A percentile compares a stretch with the other conserved stretches of the same genome.
These are phyloP conservation scores for Platanista minor DNA, from an alignment of 2,113 vertebrate species.

Conservation along the genomic window DNA sequence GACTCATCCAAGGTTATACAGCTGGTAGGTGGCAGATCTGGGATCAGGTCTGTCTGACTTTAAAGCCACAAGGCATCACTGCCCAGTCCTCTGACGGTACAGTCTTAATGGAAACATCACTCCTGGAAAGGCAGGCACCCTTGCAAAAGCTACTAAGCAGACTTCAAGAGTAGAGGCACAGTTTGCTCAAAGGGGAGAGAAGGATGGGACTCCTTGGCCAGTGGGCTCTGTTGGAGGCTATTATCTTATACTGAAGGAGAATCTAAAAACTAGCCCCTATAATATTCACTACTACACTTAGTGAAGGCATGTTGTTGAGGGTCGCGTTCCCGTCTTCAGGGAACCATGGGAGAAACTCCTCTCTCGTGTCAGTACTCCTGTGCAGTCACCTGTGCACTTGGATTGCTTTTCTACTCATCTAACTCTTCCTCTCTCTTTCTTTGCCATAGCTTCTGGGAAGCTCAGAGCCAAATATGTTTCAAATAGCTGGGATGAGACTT, in stretches of 20 bases:
- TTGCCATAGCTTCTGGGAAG: neutral
- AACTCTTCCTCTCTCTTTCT: neutral
- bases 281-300: neutral
- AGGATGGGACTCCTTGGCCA: neutral
- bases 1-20: neutral
- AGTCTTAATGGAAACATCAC: neutral
- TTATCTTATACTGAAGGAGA: neutral
- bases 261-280: neutral
- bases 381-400: neutral
- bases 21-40: neutral
- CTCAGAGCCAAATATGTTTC: neutral
- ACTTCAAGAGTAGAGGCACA: neutral
- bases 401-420: neutral
- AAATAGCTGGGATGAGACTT: neutral
- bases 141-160: neutral
- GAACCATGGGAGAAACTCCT: neutral
- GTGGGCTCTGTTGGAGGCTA: neutral
- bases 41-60: neutral
- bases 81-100: neutral
- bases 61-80: neutral
- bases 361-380: neutral
- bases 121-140: neutral
- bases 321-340: neutral
- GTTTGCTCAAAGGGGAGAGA: neutral
- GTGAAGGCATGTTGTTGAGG: neutral